Conservation (phyloP, 2,113 vertebrate genomes). For the Suncus etruscus region DNA sequence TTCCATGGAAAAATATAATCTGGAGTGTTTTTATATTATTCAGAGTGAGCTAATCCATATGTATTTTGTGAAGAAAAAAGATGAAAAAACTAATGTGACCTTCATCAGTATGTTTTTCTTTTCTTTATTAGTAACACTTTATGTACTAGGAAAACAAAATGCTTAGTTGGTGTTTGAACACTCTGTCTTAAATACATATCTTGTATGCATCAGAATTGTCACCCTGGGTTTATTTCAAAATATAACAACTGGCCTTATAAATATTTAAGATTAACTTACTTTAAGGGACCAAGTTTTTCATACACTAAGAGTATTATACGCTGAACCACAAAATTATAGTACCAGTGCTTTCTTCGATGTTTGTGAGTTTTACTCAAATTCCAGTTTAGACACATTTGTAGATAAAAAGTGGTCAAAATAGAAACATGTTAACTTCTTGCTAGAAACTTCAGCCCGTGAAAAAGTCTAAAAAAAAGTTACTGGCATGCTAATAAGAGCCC, state of each 20-base stretch:
- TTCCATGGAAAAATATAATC: slow-evolving; percentile 52
- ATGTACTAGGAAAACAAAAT: background rate
- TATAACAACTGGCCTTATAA: background rate
- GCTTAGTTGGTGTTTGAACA: background rate
- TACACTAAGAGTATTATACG: background rate
- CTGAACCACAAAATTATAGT: background rate
- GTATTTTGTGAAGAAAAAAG: background rate
- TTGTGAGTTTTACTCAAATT: slow-evolving; percentile 23
- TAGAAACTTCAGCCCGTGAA: background rate
- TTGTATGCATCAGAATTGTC: background rate
- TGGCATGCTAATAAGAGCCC: background rate
- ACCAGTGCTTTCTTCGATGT: slow-evolving; percentile 1
- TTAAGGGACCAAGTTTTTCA: slow-evolving; percentile 3
- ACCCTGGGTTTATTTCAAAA: background rate
- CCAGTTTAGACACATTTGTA: background rate
- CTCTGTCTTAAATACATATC: background rate
- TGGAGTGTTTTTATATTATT: background rate
- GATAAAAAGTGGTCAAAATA: background rate
- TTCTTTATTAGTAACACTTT: slow-evolving; percentile 13
- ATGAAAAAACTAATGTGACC: background rate
- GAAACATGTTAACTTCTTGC: slow-evolving; percentile 11
- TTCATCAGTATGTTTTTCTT: background rate
- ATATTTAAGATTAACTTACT: slow-evolving; percentile 34
- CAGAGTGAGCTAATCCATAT: background rate
- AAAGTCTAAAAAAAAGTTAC: background rate